phyloP scores from a whole-genome alignment of 30 jellyfish, hydroid and myxozoan species.

The Pseudorhiza aurosa region DNA sequence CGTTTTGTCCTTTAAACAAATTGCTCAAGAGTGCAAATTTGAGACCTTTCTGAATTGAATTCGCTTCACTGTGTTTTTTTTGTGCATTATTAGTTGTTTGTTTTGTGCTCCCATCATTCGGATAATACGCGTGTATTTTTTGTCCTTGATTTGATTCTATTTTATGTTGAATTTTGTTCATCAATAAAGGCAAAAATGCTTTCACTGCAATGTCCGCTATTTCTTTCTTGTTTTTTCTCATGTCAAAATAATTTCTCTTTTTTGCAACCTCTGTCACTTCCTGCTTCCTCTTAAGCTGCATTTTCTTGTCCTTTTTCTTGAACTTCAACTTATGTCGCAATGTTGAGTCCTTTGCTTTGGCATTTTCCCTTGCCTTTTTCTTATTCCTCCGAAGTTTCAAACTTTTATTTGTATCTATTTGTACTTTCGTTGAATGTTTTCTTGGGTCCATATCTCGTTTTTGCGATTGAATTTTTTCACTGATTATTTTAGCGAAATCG shows the following conservation, averaged over 20 bases:
- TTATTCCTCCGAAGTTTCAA: background rate
- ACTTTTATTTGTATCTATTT: background rate
- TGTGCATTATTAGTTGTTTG: background rate
- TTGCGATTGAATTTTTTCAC: too few species aligned
- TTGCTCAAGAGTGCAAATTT: conserved; percentile 58
- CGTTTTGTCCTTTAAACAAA: conserved; percentile 25
- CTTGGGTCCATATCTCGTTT: too few species aligned
- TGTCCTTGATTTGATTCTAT: conserved; percentile 35
- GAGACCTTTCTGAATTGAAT: conserved; percentile 21
- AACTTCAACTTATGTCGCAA: background rate
- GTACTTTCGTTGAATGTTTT: background rate
- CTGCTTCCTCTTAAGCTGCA: background rate
- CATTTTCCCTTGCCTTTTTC: background rate
- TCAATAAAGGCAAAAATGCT: conserved; percentile 62
- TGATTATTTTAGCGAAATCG: background rate
- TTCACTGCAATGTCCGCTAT: conserved; percentile 77
- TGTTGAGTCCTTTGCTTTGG: background rate
- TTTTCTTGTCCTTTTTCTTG: background rate
- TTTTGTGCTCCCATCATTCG: conserved; percentile 1
- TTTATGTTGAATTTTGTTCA: conserved; percentile 48
- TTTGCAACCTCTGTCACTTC: background rate
- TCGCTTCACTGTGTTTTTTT: background rate
- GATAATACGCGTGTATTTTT: conserved; percentile 40
- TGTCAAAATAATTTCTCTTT: conserved; percentile 10
- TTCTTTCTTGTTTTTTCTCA: conserved; percentile 22